Evolutionary conservation across 2,797 vertebrate species (phyloP).

Genomic region (Knipowitschia caucasica): DNA sequence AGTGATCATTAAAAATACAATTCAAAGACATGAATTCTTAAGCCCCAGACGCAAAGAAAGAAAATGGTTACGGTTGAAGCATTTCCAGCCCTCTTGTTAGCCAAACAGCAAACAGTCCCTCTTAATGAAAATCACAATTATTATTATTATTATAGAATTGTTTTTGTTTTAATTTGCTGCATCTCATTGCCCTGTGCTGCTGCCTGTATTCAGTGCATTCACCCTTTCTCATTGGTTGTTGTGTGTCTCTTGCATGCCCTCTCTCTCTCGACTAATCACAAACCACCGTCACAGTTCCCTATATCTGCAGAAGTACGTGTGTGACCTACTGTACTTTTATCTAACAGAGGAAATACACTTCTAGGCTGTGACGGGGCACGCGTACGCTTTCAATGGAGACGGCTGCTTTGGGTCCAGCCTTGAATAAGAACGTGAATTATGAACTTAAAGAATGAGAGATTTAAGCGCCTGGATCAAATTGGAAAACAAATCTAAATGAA

Average conservation of each 20-base stretch:
- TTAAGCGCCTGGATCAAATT: too few relatives aligned
- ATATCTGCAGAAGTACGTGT: conserved; percentile 50
- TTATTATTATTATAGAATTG: conserved; percentile 13
- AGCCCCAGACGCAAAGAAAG: background rate
- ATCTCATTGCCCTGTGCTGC: conserved; percentile 51
- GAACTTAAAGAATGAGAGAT: too few relatives aligned
- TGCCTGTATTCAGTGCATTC: conserved; percentile 28
- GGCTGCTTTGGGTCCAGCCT: too few relatives aligned
- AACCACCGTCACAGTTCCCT: conserved; percentile 36
- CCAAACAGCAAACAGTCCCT: background rate
- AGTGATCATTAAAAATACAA: background rate
- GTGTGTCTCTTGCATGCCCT: conserved; percentile 57
- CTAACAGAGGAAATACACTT: conserved; percentile 34
- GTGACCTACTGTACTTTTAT: background rate
- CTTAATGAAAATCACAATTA: background rate
- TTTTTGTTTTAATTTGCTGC: conserved; percentile 57
- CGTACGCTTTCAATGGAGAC: background rate
- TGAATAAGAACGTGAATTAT: too few relatives aligned
- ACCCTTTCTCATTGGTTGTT: conserved; percentile 54
- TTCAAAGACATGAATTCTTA: background rate
- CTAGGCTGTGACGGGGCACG: background rate
- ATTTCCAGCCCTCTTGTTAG: background rate
- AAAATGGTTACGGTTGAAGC: background rate
- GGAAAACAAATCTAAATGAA: too few relatives aligned
- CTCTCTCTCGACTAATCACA: conserved; percentile 35